Conservation (phyloP, 2,113 vertebrate genomes). For the Datnioides undecimradiatus region DNA sequence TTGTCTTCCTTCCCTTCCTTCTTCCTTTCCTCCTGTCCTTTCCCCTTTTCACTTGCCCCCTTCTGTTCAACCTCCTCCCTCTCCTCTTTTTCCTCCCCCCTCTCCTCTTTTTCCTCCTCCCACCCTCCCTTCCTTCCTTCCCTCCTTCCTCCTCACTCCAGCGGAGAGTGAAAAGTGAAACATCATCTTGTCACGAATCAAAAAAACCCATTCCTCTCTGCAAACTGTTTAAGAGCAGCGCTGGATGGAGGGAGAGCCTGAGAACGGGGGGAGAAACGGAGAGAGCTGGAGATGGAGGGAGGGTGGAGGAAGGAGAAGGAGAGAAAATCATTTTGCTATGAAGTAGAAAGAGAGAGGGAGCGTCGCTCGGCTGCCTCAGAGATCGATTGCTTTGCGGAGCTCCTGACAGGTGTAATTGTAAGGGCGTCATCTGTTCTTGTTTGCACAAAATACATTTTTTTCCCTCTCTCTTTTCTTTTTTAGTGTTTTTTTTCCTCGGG, state of each 20-base stretch:
- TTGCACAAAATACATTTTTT: slow-evolving; percentile 99
- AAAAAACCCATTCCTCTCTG: slow-evolving; percentile 29
- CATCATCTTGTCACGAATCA: slow-evolving; percentile 39
- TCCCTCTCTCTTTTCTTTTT: slow-evolving; percentile 31
- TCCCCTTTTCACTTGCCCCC: neutral
- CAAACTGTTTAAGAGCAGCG: slow-evolving; percentile 84
- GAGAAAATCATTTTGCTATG: slow-evolving; percentile 73
- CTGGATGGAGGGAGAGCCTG: neutral
- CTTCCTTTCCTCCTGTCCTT: neutral
- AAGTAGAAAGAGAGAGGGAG: slow-evolving; percentile 85
- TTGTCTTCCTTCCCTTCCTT: too few species aligned
- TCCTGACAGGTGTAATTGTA: slow-evolving; percentile 99
- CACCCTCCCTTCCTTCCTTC: neutral
- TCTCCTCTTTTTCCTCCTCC: neutral
- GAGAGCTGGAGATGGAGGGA: slow-evolving; percentile 12
- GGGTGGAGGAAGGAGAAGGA: slow-evolving; percentile 8
- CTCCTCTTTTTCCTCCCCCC: neutral
- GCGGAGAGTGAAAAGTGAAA: slow-evolving; percentile 38
- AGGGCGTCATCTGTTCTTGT: slow-evolving; percentile 99
- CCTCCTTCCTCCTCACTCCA: neutral
- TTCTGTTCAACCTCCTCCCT: neutral
- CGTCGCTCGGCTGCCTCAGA: slow-evolving; percentile 92
- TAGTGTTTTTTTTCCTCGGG: neutral
- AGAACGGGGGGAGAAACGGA: neutral
- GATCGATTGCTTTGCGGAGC: slow-evolving; percentile 99